Evolutionary conservation across 2,888 invertebrate species (phyloP), one percentile per base, ranked within the genome.

Genomic region (Melitaea athalia): DNA sequence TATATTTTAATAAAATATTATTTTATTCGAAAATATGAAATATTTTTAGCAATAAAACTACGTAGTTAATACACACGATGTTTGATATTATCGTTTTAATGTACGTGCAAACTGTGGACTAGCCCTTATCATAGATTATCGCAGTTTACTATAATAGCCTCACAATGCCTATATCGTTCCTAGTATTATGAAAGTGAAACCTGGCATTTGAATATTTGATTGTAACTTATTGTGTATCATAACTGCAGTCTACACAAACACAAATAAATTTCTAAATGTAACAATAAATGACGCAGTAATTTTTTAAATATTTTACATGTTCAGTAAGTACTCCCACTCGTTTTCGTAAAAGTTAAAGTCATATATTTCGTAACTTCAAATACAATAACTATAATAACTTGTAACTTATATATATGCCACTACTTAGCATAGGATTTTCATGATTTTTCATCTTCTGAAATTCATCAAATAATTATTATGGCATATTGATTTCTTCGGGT

Each of bases 81-180:
- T 42, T 24, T 33, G 53, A 55, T 57, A 57, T 15, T 57, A 57
- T 57, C 57, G 15, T 38, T 60, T 55, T 50, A 66, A 66, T 66
- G 60, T 45, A 60, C 45, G 17, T 49, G 53, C 66, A 49, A 66
- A 66, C 55, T 66, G 52, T 68, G 63, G 65, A 71, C 15, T 57
- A 33, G 68, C 47, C 59, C 59, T 64, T 63, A 68, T 45, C 52
- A 11, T 59, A 64, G 68, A 68, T 64, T 12, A 66, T 43, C 65
- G 31, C 61, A 61, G 47, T 71, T 68, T 59, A 65, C 65, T 71
- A 52, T 53, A 52, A 68, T 60, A 65, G 68, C 53, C 53, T 60
- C 45, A 71, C 70, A 71, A 71, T 65, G 70, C 70, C 63, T 65
- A 65, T 71, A 71, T 71, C 68, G 71, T 71, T 71, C 62, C 63